Evolutionary conservation across 2,888 invertebrate species (phyloP), one percentile per base, ranked within the genome.

Genomic region (Drosophila emarginata): DNA sequence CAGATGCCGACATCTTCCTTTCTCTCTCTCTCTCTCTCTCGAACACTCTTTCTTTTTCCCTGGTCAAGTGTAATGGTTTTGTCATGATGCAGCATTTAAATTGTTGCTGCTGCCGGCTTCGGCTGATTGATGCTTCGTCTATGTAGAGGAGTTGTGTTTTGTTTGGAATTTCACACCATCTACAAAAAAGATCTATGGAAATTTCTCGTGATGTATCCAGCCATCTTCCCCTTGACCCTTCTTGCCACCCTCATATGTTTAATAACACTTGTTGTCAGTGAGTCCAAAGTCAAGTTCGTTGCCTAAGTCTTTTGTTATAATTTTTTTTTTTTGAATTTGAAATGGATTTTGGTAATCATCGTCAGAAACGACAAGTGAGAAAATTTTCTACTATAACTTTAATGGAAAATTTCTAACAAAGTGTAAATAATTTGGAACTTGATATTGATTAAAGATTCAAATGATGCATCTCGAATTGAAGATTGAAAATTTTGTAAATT

Each of bases 51-150:
- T n/a, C 75, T 73, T 72, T 73, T 51, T 37, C 63, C 61, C 78
- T 82, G 82, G 80, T 84, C 89, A 89, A 88, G 88, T 87, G 88
- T 80, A 88, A 82, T 80, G 89, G 90, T 88, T 89, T 88, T 87
- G 88, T 90, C 90, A 90, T 90, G 90, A 90, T 90, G 88, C 89
- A 85, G 89, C 90, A 90, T 88, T 90, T 90, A 90, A 89, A 75
- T 74, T 79, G 78, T 86, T 83, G 82, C 85, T 83, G 86, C 82
- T 62, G 69, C 79, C 65, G 65, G 66, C 67, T 75, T 65, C 75
- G 69, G 83, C 77, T 45, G 45, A 45, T 45, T 45, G 45, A 45
- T 45, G 45, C 45, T 45, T 7, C 45, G 18, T 21, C 45, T 45
- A 45, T 21, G 45, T 74, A 67, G 71, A 87, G 78, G 70, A 66